phyloP scores from a whole-genome alignment of 92 coral and sea anemone genomes.

The Palythoa caribaeorum region DNA sequence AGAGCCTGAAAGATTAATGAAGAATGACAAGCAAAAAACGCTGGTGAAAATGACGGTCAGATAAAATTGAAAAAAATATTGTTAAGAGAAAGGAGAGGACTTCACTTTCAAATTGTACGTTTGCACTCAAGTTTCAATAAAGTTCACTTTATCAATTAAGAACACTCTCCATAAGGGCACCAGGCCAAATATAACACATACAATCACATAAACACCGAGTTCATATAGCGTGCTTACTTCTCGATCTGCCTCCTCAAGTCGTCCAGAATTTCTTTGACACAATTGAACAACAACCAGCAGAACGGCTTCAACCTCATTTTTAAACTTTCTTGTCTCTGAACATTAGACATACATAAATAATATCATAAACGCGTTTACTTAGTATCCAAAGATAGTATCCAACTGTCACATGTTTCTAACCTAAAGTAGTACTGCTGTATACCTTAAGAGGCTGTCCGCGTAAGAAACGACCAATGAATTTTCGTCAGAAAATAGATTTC shows the following conservation, averaged over 20 bases:
- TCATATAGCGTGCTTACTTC: conserved; percentile 66
- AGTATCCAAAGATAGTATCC: too few relatives aligned
- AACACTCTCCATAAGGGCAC: too few relatives aligned
- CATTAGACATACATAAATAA: not conserved
- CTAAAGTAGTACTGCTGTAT: too few relatives aligned
- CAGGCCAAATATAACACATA: not conserved
- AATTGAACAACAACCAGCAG: conserved; percentile 86
- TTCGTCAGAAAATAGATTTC: too few relatives aligned
- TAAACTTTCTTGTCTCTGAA: conserved; percentile 81
- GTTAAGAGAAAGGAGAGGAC: too few relatives aligned
- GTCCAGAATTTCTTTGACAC: conserved; percentile 94
- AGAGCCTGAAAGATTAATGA: conserved; percentile 69
- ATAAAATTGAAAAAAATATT: too few relatives aligned
- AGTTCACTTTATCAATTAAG: too few relatives aligned
- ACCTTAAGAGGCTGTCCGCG: too few relatives aligned
- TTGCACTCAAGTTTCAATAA: too few relatives aligned
- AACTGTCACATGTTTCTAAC: too few relatives aligned
- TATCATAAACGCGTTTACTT: not conserved
- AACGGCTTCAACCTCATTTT: conserved; percentile 82
- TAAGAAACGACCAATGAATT: too few relatives aligned
- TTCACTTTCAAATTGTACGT: too few relatives aligned
- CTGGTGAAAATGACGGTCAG: not conserved
- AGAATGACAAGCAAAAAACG: not conserved
- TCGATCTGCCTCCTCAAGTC: conserved; percentile 92
- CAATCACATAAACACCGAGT: not conserved